Evolutionary conservation across 2,888 invertebrate genomes (phyloP).

Genomic region (Nymphalis urticae): DNA sequence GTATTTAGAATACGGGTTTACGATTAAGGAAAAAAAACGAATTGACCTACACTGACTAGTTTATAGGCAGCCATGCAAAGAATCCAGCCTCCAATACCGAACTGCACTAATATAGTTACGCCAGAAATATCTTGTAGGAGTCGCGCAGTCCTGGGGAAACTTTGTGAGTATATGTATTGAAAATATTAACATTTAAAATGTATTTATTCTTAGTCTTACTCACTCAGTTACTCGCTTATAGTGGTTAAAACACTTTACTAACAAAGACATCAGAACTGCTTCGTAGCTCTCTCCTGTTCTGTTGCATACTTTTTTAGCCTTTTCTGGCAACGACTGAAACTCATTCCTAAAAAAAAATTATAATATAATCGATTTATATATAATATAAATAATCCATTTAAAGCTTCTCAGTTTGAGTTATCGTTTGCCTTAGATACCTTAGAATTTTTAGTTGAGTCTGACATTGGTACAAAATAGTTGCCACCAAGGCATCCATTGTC

Average conservation of each 20-base stretch:
- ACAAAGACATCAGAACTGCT: constrained; percentile 43
- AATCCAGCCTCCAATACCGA: constrained; percentile 72
- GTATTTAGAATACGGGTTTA: too few species aligned
- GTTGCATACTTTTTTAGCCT: constrained; percentile 41
- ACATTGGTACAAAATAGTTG: constrained; percentile 65
- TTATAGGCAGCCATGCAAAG: constrained; percentile 75
- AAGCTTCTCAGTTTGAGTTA: too few species aligned
- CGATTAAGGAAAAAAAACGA: background rate
- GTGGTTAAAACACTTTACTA: constrained; percentile 57
- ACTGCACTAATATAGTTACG: constrained; percentile 64
- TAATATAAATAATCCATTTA: background rate
- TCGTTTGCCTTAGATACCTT: constrained; percentile 45
- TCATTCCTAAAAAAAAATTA: constrained; percentile 51
- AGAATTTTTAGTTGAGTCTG: constrained; percentile 64
- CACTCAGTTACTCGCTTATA: constrained; percentile 59
- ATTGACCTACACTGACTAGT: constrained; percentile 61
- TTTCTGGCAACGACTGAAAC: constrained; percentile 52
- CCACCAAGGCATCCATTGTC: constrained; percentile 74
- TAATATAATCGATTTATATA: too few species aligned
- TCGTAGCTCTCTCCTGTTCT: constrained; percentile 42
- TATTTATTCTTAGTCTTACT: constrained; percentile 28
- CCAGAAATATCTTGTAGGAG: constrained; percentile 64
- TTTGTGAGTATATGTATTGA: background rate
- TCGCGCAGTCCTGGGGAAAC: constrained; percentile 48
- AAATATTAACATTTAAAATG: background rate